Evolutionary conservation across 2,888 invertebrate species (phyloP), one percentile per base, ranked within the genome.

Genomic region (Bruchidius siliquastri): DNA sequence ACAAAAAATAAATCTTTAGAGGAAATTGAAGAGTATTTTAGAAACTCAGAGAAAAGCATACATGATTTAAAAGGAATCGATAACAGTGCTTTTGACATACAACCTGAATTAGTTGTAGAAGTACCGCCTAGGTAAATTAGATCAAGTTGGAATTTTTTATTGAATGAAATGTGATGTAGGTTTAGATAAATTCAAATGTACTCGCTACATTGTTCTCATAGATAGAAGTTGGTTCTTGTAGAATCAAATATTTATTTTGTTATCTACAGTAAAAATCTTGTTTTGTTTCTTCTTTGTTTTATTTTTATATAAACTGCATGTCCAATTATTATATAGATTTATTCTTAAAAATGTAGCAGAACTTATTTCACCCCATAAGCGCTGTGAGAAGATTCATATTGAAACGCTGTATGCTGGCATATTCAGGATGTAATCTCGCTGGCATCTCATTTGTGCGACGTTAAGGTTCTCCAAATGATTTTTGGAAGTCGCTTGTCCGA

Each of bases 1-100:
- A 93, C 93, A 0, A 91, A 91, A 80, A 92, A 92, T 18, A 91
- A 91, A 79, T 90, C 90, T 70, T 85, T 93, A 76, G 88, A 89
- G 71, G 92, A 93, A 81, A 93, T 93, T 20, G 92, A 92, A 87
- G 88, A 86, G 75, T 88, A 88, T 75, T 92, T 92, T 76, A 89
- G 89, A 71, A 88, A 87, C 3, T 87, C 87, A 21, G 74, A 73
- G 69, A 72, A 71, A 22, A 71, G 72, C 20, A 26, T 67, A 13
- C 20, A 69, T 10, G 66, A 32, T 22, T 20, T 69, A 2, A 6
- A 66, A 18, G 87, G 88, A 0, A 87, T 81, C 22, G 81, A 80
- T 71, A 84, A 84, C 75, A 71, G 49, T 21, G 83, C 76, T 4
- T 84, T 82, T 71, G 80, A 77, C 67, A 73, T 77, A 71, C 77